phyloP scores from a whole-genome alignment of 2,113 vertebrate species.

The Amazona vittata region DNA sequence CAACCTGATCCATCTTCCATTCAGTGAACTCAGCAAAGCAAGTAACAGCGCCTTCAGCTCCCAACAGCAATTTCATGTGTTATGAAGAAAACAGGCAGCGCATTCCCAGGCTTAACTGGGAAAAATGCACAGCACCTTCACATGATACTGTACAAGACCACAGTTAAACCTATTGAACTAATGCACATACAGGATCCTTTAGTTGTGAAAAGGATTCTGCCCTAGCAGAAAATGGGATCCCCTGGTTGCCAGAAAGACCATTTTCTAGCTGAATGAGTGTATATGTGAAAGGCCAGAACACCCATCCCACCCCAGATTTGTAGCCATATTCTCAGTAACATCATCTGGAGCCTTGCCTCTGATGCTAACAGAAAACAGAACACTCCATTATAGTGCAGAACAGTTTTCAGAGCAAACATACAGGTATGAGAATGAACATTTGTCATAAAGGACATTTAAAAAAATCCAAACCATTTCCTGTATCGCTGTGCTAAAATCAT shows the following conservation, averaged over 20 bases:
- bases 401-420: not conserved
- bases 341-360: not conserved
- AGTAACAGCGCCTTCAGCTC: not conserved
- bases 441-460: not conserved
- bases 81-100: not conserved
- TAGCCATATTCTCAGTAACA: fast-evolving
- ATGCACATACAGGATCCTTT: not conserved
- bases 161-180: not conserved
- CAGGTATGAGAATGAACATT: not conserved
- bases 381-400: not conserved
- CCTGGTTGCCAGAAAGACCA: not conserved
- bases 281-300: not conserved
- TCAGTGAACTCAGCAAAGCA: not conserved
- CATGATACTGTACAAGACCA: fast-evolving
- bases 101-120: not conserved
- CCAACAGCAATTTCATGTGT: not conserved
- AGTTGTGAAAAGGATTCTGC: not conserved
- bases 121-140: fast-evolving
- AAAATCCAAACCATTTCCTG: not conserved
- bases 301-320: not conserved
- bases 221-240: not conserved
- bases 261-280: not conserved
- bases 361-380: not conserved
- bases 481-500: not conserved
- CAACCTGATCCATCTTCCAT: not conserved